These are phyloP conservation scores for Butorides virescens DNA, from an alignment of 2,113 vertebrate species.

Conservation along the genomic window DNA sequence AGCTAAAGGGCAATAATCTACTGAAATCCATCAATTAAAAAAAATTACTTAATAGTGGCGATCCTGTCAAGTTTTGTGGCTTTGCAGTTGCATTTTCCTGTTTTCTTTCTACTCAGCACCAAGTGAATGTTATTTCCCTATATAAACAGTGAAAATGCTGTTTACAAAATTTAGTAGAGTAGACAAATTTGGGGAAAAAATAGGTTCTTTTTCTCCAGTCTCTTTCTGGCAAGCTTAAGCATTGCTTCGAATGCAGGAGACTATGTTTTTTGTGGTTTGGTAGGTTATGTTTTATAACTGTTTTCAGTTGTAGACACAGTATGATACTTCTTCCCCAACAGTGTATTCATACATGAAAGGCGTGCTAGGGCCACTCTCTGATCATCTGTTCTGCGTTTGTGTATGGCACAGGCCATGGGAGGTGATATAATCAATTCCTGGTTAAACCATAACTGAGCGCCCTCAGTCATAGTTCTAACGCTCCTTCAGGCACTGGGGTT, in stretches of 20 bases:
- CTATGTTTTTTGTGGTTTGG: background rate
- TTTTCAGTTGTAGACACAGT: background rate
- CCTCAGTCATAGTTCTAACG: background rate
- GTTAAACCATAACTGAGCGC: background rate
- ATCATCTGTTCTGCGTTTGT: background rate
- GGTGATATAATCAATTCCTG: fast-evolving
- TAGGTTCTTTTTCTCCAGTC: background rate
- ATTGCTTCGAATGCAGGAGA: background rate
- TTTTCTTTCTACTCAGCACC: background rate
- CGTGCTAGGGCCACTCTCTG: background rate
- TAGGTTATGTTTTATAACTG: background rate
- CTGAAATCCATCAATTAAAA: background rate
- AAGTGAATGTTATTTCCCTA: background rate
- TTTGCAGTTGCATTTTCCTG: background rate
- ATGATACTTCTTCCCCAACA: background rate
- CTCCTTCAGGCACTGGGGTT: background rate
- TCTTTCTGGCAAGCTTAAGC: background rate
- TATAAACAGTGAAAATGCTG: background rate
- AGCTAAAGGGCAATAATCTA: background rate
- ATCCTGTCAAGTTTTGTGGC: background rate
- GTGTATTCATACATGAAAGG: background rate
- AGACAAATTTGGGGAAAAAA: background rate
- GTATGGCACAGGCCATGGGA: background rate
- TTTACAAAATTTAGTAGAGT: background rate
- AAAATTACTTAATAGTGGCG: background rate